Conservation (phyloP, 2,113 vertebrate genomes). For the Axis porcinus region DNA sequence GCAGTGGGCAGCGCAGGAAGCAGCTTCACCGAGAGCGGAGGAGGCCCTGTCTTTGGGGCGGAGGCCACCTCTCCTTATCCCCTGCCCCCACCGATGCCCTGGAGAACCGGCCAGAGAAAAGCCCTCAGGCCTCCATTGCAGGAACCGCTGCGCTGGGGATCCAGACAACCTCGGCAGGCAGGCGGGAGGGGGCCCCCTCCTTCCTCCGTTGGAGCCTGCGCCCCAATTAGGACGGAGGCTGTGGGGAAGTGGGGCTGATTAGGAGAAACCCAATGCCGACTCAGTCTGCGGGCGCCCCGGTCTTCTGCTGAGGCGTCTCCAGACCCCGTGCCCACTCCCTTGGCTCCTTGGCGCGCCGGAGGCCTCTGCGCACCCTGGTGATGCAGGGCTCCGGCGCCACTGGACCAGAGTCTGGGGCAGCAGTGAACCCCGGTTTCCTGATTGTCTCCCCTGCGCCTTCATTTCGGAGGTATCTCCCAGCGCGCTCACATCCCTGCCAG, state of each 20-base stretch:
- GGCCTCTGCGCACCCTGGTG: not conserved
- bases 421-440: not conserved
- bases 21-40: not conserved
- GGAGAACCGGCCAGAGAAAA: not conserved
- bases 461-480: not conserved
- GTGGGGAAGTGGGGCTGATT: not conserved
- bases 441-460: not conserved
- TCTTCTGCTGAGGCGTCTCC: not conserved
- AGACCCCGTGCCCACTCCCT: not conserved
- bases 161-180: not conserved
- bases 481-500: accelerated
- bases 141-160: accelerated
- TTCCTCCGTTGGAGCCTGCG: not conserved
- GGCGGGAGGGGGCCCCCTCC: not conserved
- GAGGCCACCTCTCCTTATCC: not conserved
- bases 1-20: accelerated
- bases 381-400: not conserved
- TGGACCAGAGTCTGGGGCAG: not conserved
- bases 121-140: not conserved
- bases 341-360: not conserved
- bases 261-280: slow-evolving; percentile 35
- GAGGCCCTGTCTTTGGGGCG: too few species aligned
- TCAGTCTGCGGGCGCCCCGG: not conserved
- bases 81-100: not conserved
- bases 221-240: not conserved